phyloP scores from a whole-genome alignment of 2,888 invertebrate genomes.

The Pandemis corylana region DNA sequence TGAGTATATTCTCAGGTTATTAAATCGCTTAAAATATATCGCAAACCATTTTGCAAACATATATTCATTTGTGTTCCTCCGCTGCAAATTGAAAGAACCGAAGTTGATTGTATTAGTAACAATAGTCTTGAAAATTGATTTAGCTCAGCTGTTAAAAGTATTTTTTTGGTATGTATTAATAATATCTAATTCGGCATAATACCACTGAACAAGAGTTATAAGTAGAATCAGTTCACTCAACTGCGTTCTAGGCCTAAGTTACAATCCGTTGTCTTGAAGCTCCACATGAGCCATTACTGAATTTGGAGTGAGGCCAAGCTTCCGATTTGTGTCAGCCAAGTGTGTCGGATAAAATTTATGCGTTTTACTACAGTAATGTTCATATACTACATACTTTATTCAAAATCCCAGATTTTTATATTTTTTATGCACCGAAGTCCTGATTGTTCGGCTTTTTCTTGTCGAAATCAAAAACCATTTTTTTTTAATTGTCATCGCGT shows the following conservation, averaged over 20 bases:
- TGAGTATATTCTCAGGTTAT: too few relatives aligned
- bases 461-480: too few relatives aligned
- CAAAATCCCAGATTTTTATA: conserved; percentile 3
- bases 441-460: background rate
- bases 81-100: too few relatives aligned
- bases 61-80: too few relatives aligned
- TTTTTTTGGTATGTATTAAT: background rate
- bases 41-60: too few relatives aligned
- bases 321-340: conserved; percentile 43
- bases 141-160: too few relatives aligned
- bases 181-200: background rate
- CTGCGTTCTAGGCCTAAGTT: conserved; percentile 37
- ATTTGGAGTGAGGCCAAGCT: conserved; percentile 41
- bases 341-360: conserved; percentile 42
- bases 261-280: conserved; percentile 42
- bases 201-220: background rate
- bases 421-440: background rate
- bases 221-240: conserved; percentile 24
- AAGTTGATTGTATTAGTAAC: too few relatives aligned
- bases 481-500: too few relatives aligned
- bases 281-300: conserved; percentile 42
- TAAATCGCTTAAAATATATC: too few relatives aligned
- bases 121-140: too few relatives aligned
- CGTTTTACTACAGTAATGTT: conserved; percentile 39
- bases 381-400: conserved; percentile 12